These are phyloP conservation scores for Onchidella celtica DNA, from an alignment of 2,888 invertebrate genomes.

Conservation along the genomic window DNA sequence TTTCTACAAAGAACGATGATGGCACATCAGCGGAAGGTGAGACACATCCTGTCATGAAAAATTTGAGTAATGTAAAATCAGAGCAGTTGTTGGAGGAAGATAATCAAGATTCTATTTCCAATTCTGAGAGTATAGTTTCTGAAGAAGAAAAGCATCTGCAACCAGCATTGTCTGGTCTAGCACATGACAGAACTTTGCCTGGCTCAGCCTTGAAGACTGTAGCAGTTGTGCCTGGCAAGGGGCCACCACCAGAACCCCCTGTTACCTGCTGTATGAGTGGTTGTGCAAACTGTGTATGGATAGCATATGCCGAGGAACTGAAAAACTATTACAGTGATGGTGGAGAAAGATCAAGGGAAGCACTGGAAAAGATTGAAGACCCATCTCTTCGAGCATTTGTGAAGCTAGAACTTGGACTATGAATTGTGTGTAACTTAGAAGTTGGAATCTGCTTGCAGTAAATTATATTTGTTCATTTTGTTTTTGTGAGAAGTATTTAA, in stretches of 20 bases:
- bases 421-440: not conserved
- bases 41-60: too few species aligned
- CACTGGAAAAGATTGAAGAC: conserved; percentile 86
- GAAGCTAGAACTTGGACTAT: conserved; percentile 85
- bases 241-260: conserved; percentile 85
- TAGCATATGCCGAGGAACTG: conserved; percentile 92
- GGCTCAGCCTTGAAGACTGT: conserved; percentile 43
- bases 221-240: conserved; percentile 70
- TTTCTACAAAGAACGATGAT: too few species aligned
- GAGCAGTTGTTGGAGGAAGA: too few species aligned
- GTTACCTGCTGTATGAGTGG: conserved; percentile 95
- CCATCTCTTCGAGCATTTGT: conserved; percentile 91
- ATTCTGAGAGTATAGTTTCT: not conserved
- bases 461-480: too few species aligned
- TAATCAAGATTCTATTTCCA: too few species aligned
- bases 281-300: conserved; percentile 95
- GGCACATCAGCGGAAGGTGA: too few species aligned
- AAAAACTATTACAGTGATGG: conserved; percentile 82
- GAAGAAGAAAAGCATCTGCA: conserved; percentile 28
- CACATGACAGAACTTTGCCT: conserved; percentile 2
- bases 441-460: too few species aligned
- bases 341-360: conserved; percentile 85
- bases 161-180: not conserved
- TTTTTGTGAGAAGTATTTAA: too few species aligned
- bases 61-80: too few species aligned